phyloP scores from a whole-genome alignment of 2,113 vertebrate species.

The Pelvicachromis taeniatus region DNA sequence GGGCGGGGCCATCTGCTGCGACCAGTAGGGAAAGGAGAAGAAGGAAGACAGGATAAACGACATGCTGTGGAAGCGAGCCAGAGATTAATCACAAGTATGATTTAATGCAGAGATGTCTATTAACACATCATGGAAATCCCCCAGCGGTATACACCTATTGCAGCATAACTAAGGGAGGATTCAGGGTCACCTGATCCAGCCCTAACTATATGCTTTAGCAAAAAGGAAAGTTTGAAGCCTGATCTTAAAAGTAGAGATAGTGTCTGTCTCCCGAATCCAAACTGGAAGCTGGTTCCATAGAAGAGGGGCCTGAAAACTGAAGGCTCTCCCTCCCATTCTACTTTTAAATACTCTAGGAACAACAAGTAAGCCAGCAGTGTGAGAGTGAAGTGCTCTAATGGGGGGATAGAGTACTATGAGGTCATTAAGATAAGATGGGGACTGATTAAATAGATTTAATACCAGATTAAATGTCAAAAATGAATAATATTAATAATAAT shows the following conservation, averaged over 20 bases:
- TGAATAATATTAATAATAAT: not conserved
- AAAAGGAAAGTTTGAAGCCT: not conserved
- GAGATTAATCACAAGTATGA: fast-evolving
- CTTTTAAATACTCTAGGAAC: no score
- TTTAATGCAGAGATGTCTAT: not conserved
- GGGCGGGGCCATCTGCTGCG: fast-evolving
- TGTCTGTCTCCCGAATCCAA: no score
- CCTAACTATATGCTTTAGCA: not conserved
- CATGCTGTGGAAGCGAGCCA: fast-evolving
- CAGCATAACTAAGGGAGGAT: not conserved
- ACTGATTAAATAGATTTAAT: no score
- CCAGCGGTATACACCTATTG: not conserved
- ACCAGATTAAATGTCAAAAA: no score
- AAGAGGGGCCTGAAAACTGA: no score
- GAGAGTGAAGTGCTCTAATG: no score
- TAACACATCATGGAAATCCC: not conserved
- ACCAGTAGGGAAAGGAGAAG: not conserved
- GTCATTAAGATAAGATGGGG: no score
- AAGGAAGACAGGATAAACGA: not conserved
- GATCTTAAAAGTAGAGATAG: no score
- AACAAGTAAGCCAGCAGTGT: no score
- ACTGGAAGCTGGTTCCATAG: no score
- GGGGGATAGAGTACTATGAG: no score
- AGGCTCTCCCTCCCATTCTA: no score
- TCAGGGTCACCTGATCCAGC: not conserved